Percentiles rank a stretch among this genome's conserved stretches.
These are phyloP conservation scores for Brachionus asplanchnoidis DNA, from an alignment of 1,140 invertebrate species.

Conservation along the genomic window DNA sequence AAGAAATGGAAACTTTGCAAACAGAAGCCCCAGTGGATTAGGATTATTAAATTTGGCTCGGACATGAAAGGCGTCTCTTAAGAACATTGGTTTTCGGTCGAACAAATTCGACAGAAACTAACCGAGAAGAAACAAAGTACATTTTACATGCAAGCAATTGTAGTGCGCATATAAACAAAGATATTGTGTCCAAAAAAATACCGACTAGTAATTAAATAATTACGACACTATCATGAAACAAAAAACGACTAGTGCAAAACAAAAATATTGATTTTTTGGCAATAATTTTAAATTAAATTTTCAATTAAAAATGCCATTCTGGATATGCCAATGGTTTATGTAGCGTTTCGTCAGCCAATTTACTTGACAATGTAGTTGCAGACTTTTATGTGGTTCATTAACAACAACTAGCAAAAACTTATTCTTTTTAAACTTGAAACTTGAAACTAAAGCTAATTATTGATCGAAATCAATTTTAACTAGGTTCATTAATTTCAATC, in stretches of 20 bases:
- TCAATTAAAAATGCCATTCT: background rate
- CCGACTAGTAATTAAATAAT: slow-evolving; percentile 5
- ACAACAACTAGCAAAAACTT: background rate
- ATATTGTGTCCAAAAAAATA: background rate
- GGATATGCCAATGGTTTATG: background rate
- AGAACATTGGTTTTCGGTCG: background rate
- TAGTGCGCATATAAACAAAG: background rate
- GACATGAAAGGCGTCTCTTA: background rate
- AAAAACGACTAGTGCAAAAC: background rate
- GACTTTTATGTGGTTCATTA: background rate
- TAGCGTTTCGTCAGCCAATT: background rate
- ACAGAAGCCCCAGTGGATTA: background rate
- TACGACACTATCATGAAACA: slow-evolving; percentile 15
- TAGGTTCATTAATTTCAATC: slow-evolving; percentile 10
- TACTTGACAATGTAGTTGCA: background rate
- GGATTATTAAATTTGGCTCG: background rate
- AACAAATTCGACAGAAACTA: background rate
- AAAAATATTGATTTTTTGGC: slow-evolving; percentile 15
- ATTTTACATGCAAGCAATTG: background rate
- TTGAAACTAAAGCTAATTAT: background rate
- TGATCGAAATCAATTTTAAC: slow-evolving; percentile 1
- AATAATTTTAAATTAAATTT: background rate
- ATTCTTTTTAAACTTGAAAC: background rate
- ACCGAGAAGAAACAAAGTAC: background rate
- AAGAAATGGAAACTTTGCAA: background rate